Evolutionary conservation across 2,797 vertebrate genomes (phyloP).

Genomic region (Xenopus petersii): DNA sequence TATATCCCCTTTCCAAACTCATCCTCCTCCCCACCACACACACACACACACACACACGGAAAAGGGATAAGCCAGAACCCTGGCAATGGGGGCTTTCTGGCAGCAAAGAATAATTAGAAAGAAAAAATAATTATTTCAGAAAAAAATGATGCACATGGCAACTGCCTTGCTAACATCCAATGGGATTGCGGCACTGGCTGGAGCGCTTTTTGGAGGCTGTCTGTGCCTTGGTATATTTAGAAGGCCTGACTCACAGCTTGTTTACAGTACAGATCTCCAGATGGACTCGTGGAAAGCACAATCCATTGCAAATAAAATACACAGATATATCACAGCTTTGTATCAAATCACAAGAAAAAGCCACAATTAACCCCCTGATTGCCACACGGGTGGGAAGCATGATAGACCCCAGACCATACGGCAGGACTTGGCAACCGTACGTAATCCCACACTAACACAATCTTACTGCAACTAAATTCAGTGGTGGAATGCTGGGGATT

Average conservation of each 20-base stretch:
- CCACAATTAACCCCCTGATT: slow-evolving; percentile 17
- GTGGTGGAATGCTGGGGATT: too few species aligned
- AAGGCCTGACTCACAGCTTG: slow-evolving; percentile 50
- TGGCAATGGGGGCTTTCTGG: slow-evolving; percentile 30
- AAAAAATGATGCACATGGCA: slow-evolving; percentile 40
- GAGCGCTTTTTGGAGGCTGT: slow-evolving; percentile 44
- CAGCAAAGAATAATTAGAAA: slow-evolving; percentile 46
- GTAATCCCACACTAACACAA: background rate
- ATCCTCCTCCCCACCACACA: background rate
- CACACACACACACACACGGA: background rate
- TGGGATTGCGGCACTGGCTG: slow-evolving; percentile 32
- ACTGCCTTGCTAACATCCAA: slow-evolving; percentile 36
- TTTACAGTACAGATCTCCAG: slow-evolving; percentile 51
- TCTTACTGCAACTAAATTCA: too few species aligned
- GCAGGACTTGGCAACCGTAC: background rate
- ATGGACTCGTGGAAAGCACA: slow-evolving; percentile 51
- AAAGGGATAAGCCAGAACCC: slow-evolving; percentile 17
- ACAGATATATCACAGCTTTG: slow-evolving; percentile 47
- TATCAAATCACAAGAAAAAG: slow-evolving; percentile 23
- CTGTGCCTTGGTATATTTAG: slow-evolving; percentile 48
- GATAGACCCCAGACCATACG: background rate
- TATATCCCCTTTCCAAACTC: slow-evolving; percentile 20
- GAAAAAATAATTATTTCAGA: slow-evolving; percentile 39
- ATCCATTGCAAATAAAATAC: slow-evolving; percentile 44
- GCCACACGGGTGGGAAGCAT: background rate